A percentile compares a stretch with the other conserved stretches of the same genome.
Evolutionary conservation across 53 echinoderm and acorn worm species (phyloP).

Genomic region (Patiria pectinifera): DNA sequence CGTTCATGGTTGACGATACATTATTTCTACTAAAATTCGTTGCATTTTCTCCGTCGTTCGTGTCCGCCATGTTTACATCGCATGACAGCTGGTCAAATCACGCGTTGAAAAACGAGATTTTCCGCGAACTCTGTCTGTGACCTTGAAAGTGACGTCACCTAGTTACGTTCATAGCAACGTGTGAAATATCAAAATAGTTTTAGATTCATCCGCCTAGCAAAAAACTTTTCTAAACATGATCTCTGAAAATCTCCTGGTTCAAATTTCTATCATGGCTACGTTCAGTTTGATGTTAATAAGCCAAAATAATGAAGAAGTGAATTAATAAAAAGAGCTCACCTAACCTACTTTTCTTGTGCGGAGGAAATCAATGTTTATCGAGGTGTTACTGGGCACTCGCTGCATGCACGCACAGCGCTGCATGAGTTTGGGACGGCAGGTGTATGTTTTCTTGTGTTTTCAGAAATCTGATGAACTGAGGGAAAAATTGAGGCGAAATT

Average conservation of each 20-base stretch:
- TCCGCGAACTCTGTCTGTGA: neutral
- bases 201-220: slow-evolving; percentile 35
- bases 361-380: slow-evolving; percentile 9
- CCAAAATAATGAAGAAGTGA: neutral
- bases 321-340: neutral
- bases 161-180: slow-evolving; percentile 56
- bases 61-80: slow-evolving; percentile 75
- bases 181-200: slow-evolving; percentile 15
- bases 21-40: slow-evolving; percentile 37
- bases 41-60: slow-evolving; percentile 19
- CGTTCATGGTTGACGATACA: slow-evolving; percentile 27
- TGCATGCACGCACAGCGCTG: neutral
- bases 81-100: neutral
- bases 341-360: slow-evolving; percentile 24
- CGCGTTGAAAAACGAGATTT: slow-evolving; percentile 30
- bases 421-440: too few species aligned
- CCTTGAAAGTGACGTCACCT: slow-evolving; percentile 45
- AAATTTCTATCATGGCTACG: neutral
- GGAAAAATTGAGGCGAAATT: too few species aligned
- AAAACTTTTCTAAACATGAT: neutral
- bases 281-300: neutral
- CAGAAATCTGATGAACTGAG: too few species aligned
- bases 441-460: too few species aligned
- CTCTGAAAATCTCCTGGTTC: neutral
- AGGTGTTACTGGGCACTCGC: slow-evolving; percentile 47